Evolutionary conservation across 2,113 vertebrate genomes (phyloP), one percentile per base, ranked within the genome.

Genomic region (Beaufortia kweichowensis): DNA sequence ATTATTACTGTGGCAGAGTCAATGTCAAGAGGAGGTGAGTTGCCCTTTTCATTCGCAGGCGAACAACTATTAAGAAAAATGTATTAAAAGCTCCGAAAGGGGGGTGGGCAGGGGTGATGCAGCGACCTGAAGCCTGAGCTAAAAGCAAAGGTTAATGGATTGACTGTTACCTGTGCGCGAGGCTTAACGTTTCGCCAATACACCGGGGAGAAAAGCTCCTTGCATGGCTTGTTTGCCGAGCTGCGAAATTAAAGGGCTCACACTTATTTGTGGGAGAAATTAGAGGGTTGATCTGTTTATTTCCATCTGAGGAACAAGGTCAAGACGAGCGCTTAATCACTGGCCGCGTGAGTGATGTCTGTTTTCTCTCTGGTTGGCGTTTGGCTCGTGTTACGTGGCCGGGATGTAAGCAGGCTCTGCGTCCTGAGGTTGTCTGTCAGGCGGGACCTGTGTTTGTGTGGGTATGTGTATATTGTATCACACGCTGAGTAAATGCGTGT

Each of bases 111-210:
- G 28, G 14, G 91, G 86, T 75, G 89, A 91, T 91, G 90, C 66
- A 86, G 89, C 87, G 92, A 93, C 90, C 90, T 84, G 88, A 87
- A 88, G 94, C 92, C 91, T 90, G 89, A 81, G 87, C 88, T 90
- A 90, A 93, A 95, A 94, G 92, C 92, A 94, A 90, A 97, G 95
- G 97, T 97, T 99, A 98, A 99, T 98, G 95, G 96, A 95, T 93
- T 97, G 95, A 94, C 92, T 96, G 95, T 95, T 97, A 95, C 94
- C 94, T 95, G 95, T 87, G 93, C 90, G 90, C 83, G 83, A 91
- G 86, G 92, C 91, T 88, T 93, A 91, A 92, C 90, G 89, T 88
- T 1, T 90, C 84, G 87, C 88, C 90, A 83, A 80, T 90, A 92
- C 93, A 92, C 94, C 86, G 86, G 93, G 90, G 93, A 90, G 92